phyloP scores from a whole-genome alignment of 2,888 invertebrate genomes.

The Yponomeuta sedellus region DNA sequence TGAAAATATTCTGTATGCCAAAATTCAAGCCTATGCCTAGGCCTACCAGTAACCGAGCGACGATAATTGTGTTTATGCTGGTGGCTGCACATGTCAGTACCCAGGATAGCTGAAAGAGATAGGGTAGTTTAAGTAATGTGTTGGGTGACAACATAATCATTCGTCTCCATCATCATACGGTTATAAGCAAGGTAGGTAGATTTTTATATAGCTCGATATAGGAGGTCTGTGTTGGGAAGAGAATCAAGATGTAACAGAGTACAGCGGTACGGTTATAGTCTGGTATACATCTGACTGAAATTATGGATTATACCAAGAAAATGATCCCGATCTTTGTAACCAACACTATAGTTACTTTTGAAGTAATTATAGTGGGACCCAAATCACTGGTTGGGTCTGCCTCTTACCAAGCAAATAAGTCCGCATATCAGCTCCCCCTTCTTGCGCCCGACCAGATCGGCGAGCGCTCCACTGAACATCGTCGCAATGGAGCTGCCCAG shows the following conservation, averaged over 20 bases:
- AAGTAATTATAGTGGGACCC: background rate
- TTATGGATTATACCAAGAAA: too few relatives aligned
- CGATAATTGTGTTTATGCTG: background rate
- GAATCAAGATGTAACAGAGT: too few relatives aligned
- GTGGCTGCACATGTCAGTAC: background rate
- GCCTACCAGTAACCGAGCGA: background rate
- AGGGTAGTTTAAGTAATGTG: background rate
- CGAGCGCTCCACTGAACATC: background rate
- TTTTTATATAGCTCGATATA: too few relatives aligned
- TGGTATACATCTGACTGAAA: too few relatives aligned
- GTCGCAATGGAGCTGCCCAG: constrained; percentile 4
- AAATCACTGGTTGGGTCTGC: background rate
- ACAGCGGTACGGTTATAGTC: too few relatives aligned
- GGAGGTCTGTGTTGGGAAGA: too few relatives aligned
- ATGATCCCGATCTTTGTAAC: too few relatives aligned
- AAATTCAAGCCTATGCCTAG: background rate
- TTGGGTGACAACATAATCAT: background rate
- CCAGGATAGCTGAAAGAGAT: background rate
- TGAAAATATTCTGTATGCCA: background rate
- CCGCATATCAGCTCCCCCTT: background rate
- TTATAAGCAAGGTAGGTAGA: too few relatives aligned
- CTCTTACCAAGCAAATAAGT: background rate
- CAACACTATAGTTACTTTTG: too few relatives aligned
- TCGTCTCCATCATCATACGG: background rate
- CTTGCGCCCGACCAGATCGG: constrained; percentile 6